phyloP scores from a whole-genome alignment of 2,888 invertebrate species.

The Cremastinae sp. region DNA sequence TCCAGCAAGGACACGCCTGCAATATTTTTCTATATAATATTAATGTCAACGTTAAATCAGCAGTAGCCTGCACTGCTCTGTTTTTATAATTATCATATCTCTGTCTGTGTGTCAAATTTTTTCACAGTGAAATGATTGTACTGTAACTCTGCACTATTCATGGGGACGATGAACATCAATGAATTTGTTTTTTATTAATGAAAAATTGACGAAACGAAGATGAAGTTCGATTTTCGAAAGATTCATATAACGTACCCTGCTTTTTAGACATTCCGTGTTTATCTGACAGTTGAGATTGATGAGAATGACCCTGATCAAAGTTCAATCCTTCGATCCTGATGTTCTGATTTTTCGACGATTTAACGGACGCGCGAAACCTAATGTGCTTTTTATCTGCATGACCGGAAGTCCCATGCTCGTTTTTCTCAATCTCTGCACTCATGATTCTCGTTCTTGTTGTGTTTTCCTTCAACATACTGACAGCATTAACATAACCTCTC shows the following conservation, averaged over 20 bases:
- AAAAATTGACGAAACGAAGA: background rate
- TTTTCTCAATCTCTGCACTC: conserved; percentile 60
- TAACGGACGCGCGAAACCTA: conserved; percentile 65
- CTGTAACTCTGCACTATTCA: no score
- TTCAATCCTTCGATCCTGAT: conserved; percentile 68
- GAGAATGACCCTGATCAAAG: conserved; percentile 57
- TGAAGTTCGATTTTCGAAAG: background rate
- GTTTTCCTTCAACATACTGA: conserved; percentile 67
- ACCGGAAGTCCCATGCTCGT: conserved; percentile 58
- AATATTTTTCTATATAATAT: conserved; percentile 24
- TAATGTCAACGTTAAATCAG: background rate
- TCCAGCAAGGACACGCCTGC: conserved; percentile 77
- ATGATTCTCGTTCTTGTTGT: conserved; percentile 61
- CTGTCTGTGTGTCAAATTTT: background rate
- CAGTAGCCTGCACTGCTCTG: no score
- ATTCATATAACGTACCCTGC: conserved; percentile 60
- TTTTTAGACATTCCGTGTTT: conserved; percentile 63
- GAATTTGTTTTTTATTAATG: background rate
- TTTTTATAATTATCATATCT: conserved; percentile 3
- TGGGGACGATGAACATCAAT: no score
- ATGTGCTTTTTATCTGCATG: conserved; percentile 67
- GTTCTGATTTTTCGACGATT: conserved; percentile 57
- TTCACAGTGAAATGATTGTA: background rate
- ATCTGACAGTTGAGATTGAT: conserved; percentile 57
- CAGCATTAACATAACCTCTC: conserved; percentile 69